These are phyloP conservation scores for Chaitophorus viminalis DNA, from an alignment of 2,888 invertebrate species.

Conservation along the genomic window DNA sequence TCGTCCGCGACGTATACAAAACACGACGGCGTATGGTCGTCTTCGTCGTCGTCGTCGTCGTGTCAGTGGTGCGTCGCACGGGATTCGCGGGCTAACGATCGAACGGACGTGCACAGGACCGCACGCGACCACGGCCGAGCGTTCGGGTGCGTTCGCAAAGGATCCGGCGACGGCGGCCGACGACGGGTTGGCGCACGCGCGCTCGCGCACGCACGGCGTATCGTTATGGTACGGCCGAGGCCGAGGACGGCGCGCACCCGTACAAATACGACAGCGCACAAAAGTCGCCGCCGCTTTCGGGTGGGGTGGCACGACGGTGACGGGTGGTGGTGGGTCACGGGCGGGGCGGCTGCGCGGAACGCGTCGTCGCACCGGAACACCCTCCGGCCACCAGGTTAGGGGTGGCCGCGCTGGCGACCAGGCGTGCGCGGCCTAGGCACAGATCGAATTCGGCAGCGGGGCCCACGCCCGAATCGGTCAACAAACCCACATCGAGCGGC, in stretches of 20 bases:
- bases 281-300: too few relatives aligned
- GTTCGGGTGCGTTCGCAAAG: neutral
- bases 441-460: conserved; percentile 55
- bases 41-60: neutral
- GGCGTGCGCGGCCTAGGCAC: conserved; percentile 51
- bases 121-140: neutral
- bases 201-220: neutral
- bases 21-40: too few relatives aligned
- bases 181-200: conserved; percentile 12
- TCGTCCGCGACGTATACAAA: neutral
- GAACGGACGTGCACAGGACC: neutral
- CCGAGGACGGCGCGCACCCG: neutral
- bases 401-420: conserved; percentile 34
- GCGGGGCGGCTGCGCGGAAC: neutral
- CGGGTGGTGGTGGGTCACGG: too few relatives aligned
- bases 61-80: too few relatives aligned
- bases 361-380: too few relatives aligned
- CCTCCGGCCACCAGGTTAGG: neutral
- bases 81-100: conserved; percentile 26
- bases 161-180: conserved; percentile 13
- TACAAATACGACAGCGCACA: neutral
- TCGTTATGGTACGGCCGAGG: too few relatives aligned
- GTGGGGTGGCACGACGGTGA: too few relatives aligned
- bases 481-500: conserved; percentile 51
- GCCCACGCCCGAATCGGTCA: conserved; percentile 61